These are phyloP conservation scores for Seladonia tumulorum DNA, from an alignment of 2,888 invertebrate genomes.

Conservation along the genomic window DNA sequence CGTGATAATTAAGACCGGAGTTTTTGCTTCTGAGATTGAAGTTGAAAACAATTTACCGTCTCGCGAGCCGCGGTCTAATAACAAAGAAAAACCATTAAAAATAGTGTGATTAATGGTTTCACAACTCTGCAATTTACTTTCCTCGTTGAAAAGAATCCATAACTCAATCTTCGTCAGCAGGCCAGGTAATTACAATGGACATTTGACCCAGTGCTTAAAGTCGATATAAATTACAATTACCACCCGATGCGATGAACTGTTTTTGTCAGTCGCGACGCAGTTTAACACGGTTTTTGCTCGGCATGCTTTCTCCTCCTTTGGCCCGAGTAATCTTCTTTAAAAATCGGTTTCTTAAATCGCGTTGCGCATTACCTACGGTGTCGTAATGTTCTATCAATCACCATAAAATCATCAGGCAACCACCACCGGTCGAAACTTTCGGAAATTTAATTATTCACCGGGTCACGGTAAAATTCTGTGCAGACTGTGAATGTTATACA, in stretches of 20 bases:
- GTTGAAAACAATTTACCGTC: background rate
- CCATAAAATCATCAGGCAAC: background rate
- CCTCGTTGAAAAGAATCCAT: slow-evolving; percentile 8
- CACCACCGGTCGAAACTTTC: background rate
- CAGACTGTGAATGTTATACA: background rate
- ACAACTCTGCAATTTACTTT: slow-evolving; percentile 21
- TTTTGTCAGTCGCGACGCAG: slow-evolving; percentile 37
- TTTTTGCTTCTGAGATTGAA: background rate
- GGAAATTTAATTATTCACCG: background rate
- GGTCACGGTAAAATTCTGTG: background rate
- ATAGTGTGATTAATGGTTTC: slow-evolving; percentile 6
- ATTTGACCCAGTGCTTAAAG: slow-evolving; percentile 40
- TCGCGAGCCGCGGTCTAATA: background rate
- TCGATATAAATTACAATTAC: slow-evolving; percentile 38
- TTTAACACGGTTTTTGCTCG: slow-evolving; percentile 38
- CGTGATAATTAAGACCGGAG: background rate
- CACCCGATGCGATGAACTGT: slow-evolving; percentile 37
- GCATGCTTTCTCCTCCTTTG: slow-evolving; percentile 41
- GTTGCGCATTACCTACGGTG: slow-evolving; percentile 9
- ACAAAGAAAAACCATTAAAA: background rate
- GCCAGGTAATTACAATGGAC: slow-evolving; percentile 38
- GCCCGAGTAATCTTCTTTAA: slow-evolving; percentile 23
- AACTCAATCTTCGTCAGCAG: slow-evolving; percentile 35
- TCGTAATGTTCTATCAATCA: slow-evolving; percentile 15
- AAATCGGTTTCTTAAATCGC: slow-evolving; percentile 23